Conservation (phyloP, 37 sponge, comb jelly and placozoan genomes). For the Crambe crambe region DNA sequence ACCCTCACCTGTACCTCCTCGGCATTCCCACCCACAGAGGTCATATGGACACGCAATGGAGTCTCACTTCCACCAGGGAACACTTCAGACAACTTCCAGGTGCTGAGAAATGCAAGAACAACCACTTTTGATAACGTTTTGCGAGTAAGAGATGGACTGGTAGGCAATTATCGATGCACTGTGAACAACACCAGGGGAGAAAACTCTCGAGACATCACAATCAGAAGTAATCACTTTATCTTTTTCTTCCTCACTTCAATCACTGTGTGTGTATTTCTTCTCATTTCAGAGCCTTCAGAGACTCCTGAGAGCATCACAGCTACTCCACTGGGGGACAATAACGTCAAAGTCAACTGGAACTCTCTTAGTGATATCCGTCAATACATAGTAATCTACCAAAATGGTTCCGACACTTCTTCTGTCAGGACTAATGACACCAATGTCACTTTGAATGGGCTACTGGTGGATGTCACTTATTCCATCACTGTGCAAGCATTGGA, state of each 20-base stretch:
- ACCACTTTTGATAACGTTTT: slow-evolving; percentile 32
- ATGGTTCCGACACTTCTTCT: neutral
- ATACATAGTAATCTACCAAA: slow-evolving; percentile 18
- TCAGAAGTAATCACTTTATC: slow-evolving; percentile 14
- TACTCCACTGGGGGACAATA: slow-evolving; percentile 10
- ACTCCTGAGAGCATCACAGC: slow-evolving; percentile 12
- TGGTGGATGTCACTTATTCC: slow-evolving; percentile 10
- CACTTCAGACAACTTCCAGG: neutral
- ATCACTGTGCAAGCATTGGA: slow-evolving; percentile 17
- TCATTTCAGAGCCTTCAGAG: neutral
- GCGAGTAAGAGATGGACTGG: slow-evolving; percentile 10
- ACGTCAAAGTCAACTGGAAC: slow-evolving; percentile 31
- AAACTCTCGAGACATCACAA: neutral
- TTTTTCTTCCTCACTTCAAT: neutral
- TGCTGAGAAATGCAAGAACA: neutral
- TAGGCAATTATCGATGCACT: slow-evolving; percentile 30
- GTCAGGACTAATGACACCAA: neutral
- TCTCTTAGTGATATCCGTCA: slow-evolving; percentile 7
- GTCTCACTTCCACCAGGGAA: neutral
- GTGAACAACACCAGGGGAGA: slow-evolving; percentile 14
- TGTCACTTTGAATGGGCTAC: neutral
- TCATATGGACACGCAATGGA: slow-evolving; percentile 48
- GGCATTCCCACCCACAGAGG: slow-evolving; percentile 38
- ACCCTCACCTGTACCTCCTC: slow-evolving; percentile 40
- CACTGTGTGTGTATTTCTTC: neutral